phyloP scores from a whole-genome alignment of 2,888 invertebrate genomes.

The Diadromus collaris region DNA sequence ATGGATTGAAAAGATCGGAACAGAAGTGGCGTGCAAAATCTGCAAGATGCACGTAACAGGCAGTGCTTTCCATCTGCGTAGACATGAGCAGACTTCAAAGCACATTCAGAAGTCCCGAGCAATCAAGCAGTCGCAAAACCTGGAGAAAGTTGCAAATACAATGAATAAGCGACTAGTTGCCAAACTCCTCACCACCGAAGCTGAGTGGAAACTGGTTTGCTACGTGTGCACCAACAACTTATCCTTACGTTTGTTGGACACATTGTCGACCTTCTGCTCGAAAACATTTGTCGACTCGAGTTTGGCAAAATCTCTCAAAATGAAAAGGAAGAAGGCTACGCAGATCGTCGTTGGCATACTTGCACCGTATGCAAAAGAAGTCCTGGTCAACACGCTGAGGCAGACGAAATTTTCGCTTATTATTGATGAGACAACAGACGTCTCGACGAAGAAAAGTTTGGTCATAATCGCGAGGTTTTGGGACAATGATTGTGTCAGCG shows the following conservation, averaged over 20 bases:
- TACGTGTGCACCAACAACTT: slow-evolving; percentile 4
- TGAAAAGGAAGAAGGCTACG: slow-evolving; percentile 34
- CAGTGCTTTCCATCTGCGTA: slow-evolving; percentile 10
- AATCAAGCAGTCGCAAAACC: slow-evolving; percentile 6
- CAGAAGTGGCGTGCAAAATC: slow-evolving; percentile 7
- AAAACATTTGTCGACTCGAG: slow-evolving; percentile 23
- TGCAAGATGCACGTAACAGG: slow-evolving; percentile 18
- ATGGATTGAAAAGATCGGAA: slow-evolving; percentile 2
- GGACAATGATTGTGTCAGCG: slow-evolving; percentile 11
- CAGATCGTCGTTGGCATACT: slow-evolving; percentile 55
- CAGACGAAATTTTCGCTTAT: slow-evolving; percentile 62
- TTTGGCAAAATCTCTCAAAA: slow-evolving; percentile 24
- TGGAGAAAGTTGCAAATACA: slow-evolving; percentile 6
- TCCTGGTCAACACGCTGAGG: slow-evolving; percentile 46
- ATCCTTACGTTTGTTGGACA: slow-evolving; percentile 35
- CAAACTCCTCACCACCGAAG: slow-evolving; percentile 22
- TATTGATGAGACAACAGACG: slow-evolving; percentile 67
- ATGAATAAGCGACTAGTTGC: slow-evolving; percentile 15
- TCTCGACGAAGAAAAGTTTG: slow-evolving; percentile 56
- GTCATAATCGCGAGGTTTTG: slow-evolving; percentile 51
- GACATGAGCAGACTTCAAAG: slow-evolving; percentile 25
- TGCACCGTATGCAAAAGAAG: slow-evolving; percentile 45
- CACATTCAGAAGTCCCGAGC: slow-evolving; percentile 14
- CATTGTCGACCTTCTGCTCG: slow-evolving; percentile 24
- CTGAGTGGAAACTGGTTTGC: slow-evolving; percentile 17